Evolutionary conservation across 2,113 vertebrate genomes (phyloP).

Genomic region (Etheostoma cragini): DNA sequence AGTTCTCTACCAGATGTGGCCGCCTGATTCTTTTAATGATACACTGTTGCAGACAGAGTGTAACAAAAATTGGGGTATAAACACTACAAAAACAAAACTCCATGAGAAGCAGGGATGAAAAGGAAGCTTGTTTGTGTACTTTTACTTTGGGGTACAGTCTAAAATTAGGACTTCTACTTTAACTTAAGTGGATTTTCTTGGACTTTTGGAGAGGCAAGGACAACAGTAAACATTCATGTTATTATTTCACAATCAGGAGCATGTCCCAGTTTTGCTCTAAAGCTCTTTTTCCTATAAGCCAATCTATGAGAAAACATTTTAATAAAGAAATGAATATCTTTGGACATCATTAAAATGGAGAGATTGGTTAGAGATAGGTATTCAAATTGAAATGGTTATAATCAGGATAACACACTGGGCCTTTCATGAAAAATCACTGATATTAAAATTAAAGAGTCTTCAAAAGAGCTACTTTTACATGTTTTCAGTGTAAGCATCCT

Average conservation of each 20-base stretch:
- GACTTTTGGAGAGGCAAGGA: neutral
- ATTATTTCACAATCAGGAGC: slow-evolving; percentile 12
- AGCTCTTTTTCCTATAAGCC: neutral
- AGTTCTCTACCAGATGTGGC: slow-evolving; percentile 78
- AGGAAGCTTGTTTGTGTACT: neutral
- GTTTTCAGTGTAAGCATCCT: neutral
- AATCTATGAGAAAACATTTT: neutral
- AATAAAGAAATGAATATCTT: neutral
- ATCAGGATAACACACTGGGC: slow-evolving; percentile 5
- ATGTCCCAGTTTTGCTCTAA: neutral
- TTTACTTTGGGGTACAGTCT: neutral
- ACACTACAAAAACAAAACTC: slow-evolving; percentile 42
- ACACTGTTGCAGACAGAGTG: slow-evolving; percentile 30
- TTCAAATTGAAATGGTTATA: slow-evolving; percentile 1
- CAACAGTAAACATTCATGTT: neutral
- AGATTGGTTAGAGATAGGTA: neutral
- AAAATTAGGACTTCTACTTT: slow-evolving; percentile 5
- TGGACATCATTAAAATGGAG: neutral
- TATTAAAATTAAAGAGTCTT: neutral
- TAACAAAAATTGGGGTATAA: slow-evolving; percentile 20
- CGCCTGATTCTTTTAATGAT: slow-evolving; percentile 58
- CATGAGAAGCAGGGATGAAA: neutral
- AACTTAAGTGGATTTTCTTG: slow-evolving; percentile 1
- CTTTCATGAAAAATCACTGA: neutral
- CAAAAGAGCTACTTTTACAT: neutral